Percentiles rank a stretch among this genome's conserved stretches.
phyloP scores from a whole-genome alignment of 2,797 vertebrate species.

The Balearica regulorum region DNA sequence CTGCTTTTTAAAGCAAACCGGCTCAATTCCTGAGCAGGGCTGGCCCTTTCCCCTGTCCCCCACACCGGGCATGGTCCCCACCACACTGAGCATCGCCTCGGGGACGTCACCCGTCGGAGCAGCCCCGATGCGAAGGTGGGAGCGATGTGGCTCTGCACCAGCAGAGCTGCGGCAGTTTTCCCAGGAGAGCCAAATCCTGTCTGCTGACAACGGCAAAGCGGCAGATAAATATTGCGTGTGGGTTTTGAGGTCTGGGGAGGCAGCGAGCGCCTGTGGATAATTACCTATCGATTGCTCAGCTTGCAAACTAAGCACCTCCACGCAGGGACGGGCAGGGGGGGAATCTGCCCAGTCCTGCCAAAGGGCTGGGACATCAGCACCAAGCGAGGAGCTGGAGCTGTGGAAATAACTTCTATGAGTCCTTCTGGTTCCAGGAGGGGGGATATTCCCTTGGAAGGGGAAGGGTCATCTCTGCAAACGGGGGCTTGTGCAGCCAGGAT shows the following conservation, averaged over 20 bases:
- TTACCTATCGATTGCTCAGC: neutral
- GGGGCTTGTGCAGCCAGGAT: accelerated
- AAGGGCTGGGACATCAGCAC: neutral
- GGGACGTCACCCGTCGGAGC: accelerated
- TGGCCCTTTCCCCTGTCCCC: neutral
- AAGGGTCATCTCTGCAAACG: accelerated
- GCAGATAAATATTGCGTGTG: neutral
- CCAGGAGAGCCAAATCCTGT: neutral
- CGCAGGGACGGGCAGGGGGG: accelerated
- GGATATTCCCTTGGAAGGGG: neutral
- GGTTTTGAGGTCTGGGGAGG: neutral
- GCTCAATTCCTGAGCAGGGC: neutral
- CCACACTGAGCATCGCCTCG: accelerated
- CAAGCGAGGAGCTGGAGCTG: neutral
- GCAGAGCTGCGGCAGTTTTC: accelerated
- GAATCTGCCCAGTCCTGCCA: neutral
- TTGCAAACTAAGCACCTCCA: neutral
- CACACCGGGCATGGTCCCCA: accelerated
- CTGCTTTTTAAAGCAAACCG: neutral
- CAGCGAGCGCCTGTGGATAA: accelerated
- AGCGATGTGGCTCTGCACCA: accelerated
- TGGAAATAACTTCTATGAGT: neutral
- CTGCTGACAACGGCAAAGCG: accelerated
- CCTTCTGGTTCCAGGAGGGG: neutral
- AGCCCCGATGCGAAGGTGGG: accelerated